A percentile compares a stretch with the other conserved stretches of the same genome.
Conservation (phyloP, 92 coral and sea anemone species). For the Pocillopora grandis region DNA sequence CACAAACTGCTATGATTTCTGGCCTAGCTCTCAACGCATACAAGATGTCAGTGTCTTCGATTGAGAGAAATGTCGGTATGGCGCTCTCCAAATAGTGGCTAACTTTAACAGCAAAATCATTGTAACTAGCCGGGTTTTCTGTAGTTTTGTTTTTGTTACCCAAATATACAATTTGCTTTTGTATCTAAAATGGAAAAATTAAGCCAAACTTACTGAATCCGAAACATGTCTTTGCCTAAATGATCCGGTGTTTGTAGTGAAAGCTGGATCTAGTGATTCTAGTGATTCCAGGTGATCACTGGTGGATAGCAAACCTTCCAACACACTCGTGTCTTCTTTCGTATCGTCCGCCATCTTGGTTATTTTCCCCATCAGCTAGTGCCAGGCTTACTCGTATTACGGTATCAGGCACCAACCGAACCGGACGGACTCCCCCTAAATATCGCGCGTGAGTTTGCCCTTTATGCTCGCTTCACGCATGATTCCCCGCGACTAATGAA, state of each 20-base stretch:
- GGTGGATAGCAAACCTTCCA: conserved; percentile 77
- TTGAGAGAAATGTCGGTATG: no score
- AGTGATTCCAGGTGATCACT: conserved; percentile 67
- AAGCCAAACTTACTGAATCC: conserved; percentile 65
- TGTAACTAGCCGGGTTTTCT: no score
- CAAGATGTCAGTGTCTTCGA: no score
- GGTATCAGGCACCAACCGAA: not conserved
- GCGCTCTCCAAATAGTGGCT: no score
- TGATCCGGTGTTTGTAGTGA: conserved; percentile 72
- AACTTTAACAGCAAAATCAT: no score
- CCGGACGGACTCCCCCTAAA: not conserved
- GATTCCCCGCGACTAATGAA: no score
- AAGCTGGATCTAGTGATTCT: conserved; percentile 84
- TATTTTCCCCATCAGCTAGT: not conserved
- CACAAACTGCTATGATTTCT: no score
- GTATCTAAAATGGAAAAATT: conserved; percentile 1
- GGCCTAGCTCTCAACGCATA: no score
- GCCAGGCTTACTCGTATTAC: conserved; percentile 13
- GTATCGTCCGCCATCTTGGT: conserved; percentile 80
- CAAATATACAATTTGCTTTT: no score
- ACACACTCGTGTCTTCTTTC: conserved; percentile 61
- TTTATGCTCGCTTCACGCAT: no score
- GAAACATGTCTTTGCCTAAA: conserved; percentile 66
- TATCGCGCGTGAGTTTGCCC: not conserved
- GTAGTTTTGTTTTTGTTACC: no score